Base-by-base conservation (phyloP, 2,113 vertebrate genomes). In the Chamaetylas fuelleborni region DNA sequence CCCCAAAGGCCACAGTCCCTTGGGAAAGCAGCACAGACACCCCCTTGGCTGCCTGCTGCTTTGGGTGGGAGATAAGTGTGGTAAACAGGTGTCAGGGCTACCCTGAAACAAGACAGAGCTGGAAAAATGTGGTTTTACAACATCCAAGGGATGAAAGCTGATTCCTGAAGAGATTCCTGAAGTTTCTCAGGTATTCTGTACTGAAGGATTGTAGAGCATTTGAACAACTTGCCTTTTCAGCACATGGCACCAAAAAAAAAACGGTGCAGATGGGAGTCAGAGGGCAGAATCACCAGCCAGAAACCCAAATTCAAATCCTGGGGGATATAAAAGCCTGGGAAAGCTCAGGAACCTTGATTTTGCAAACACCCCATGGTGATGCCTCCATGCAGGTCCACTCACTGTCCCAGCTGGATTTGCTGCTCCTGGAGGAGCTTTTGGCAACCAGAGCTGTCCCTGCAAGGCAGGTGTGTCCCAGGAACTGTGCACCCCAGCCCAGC, bases 211-310 rank as follows among this genome's bases (percentile, higher is more conserved):
- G 57, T 20, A 76, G 86, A 89, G 40, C 45, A 65, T 40, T 47
- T 56, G 33, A 82, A 76, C 18, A 71, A 71, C 71, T 29, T 65
- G 72, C 19, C 45, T 85, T 72, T 90, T 57, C 65, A 65, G 82
- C 50, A 80, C 34, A 23, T 0, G 33, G 45, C 33, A 47, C 17
- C 22, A 53, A 65, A 60, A 70, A 36, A 42, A 11, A 9, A 9
- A 6, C 0, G 5, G 47, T 16, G 40, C 11, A 71, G 66, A 38
- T 0, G 0, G 24, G 36, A 53, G 45, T 54, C 1, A 5, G 36
- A 48, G 48, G n/a, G 50, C 29, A 72, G 67, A 72, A 67, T 8
- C 11, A 2, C 33, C 48, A 80, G 64, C 78, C 64, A 61, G 0
- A 1, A 92, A 31, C 60, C 36, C 79, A 80, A 81, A 78, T 25